Evolutionary conservation across 2,113 vertebrate species (phyloP).

Genomic region (Perca fluviatilis): DNA sequence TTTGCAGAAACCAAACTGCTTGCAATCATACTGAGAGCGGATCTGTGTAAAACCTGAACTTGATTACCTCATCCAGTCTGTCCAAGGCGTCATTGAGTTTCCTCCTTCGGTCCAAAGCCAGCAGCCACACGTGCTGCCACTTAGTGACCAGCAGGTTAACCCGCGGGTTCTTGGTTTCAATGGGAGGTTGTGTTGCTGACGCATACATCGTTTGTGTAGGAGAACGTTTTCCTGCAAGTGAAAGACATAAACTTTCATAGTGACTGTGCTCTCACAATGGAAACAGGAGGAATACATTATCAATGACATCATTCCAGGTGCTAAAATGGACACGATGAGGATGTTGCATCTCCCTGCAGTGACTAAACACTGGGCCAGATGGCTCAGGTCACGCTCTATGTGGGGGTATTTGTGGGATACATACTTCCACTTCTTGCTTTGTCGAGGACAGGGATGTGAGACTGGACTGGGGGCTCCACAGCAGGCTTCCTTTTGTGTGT

Average conservation of each 20-base stretch:
- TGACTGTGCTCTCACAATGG: conserved; percentile 23
- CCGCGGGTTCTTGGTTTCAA: conserved; percentile 96
- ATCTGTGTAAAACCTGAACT: not conserved
- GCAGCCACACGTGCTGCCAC: conserved; percentile 99
- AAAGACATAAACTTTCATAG: conserved; percentile 49
- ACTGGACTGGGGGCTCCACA: conserved; percentile 81
- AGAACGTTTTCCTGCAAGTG: conserved; percentile 91
- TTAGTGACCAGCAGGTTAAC: conserved; percentile 96
- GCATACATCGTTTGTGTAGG: conserved; percentile 91
- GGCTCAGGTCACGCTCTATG: conserved; percentile 56
- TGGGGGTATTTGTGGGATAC: conserved; percentile 68
- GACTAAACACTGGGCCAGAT: conserved; percentile 71
- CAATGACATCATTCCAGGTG: conserved; percentile 74
- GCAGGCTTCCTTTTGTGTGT: conserved; percentile 94
- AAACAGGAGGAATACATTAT: conserved; percentile 26
- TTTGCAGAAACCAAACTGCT: not conserved
- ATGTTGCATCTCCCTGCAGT: conserved; percentile 57
- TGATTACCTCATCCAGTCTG: conserved; percentile 93
- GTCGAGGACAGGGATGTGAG: conserved; percentile 95
- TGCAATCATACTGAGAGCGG: not conserved
- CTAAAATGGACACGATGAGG: conserved; percentile 51
- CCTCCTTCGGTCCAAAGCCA: conserved; percentile 94
- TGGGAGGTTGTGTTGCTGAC: conserved; percentile 89
- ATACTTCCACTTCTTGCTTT: conserved; percentile 93
- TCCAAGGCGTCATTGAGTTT: conserved; percentile 97